phyloP scores from a whole-genome alignment of 2,888 invertebrate genomes.

The Zootermopsis nevadensis region DNA sequence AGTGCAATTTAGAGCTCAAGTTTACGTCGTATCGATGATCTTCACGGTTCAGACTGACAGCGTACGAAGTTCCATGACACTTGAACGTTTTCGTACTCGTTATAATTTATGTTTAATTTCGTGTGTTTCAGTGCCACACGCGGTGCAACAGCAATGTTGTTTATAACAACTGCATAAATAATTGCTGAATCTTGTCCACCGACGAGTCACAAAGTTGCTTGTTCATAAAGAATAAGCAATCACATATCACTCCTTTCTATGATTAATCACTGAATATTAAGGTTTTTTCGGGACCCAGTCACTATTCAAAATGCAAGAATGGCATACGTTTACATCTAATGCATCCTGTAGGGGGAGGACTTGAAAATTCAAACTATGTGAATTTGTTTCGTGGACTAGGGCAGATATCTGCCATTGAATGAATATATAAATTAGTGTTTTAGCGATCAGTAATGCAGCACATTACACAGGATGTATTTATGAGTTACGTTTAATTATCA shows the following conservation, averaged over 20 bases:
- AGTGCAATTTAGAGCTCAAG: too few relatives aligned
- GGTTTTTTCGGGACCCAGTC: background rate
- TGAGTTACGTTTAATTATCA: too few relatives aligned
- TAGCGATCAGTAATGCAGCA: too few relatives aligned
- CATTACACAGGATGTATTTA: too few relatives aligned
- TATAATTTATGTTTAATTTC: background rate
- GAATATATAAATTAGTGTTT: too few relatives aligned
- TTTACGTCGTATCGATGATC: too few relatives aligned
- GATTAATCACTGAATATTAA: slow-evolving; percentile 48
- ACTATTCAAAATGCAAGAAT: background rate
- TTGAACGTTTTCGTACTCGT: too few relatives aligned
- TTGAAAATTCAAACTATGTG: too few relatives aligned
- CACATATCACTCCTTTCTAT: slow-evolving; percentile 38
- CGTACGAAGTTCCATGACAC: background rate
- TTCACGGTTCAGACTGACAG: background rate
- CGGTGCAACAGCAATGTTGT: slow-evolving; percentile 2
- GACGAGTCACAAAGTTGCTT: slow-evolving; percentile 1
- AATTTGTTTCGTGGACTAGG: too few relatives aligned
- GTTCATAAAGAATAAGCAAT: slow-evolving; percentile 41
- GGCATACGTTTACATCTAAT: background rate
- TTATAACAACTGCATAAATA: slow-evolving; percentile 34
- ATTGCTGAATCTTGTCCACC: slow-evolving; percentile 38
- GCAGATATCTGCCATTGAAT: too few relatives aligned
- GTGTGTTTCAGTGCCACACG: slow-evolving; percentile 23
- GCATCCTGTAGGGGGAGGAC: too few relatives aligned